phyloP scores from a whole-genome alignment of 1,140 invertebrate species.

The Aphelinus atriplicis region DNA sequence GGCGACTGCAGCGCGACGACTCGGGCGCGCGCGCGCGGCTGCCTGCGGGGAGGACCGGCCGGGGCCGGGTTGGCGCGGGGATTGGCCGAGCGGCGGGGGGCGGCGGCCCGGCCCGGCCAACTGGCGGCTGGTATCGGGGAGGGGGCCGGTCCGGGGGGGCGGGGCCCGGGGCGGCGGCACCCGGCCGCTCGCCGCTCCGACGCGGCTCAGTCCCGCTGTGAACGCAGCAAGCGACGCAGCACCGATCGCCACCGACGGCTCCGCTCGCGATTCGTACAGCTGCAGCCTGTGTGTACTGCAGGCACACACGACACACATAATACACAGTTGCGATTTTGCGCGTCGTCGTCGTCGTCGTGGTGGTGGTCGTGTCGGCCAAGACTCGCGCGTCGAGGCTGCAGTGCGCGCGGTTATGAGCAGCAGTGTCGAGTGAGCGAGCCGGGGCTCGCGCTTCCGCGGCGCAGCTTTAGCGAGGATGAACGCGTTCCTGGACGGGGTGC shows the following conservation, averaged over 20 bases:
- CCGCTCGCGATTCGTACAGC: too few relatives aligned
- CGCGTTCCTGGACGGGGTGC: conserved; percentile 69
- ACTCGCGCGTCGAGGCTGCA: background rate
- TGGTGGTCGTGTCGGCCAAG: background rate
- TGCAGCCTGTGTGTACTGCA: too few relatives aligned
- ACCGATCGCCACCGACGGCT: conserved; percentile 30
- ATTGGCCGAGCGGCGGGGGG: background rate
- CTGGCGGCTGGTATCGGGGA: conserved; percentile 15
- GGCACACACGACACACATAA: too few relatives aligned
- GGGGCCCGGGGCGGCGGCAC: conserved; percentile 39
- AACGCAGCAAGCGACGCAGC: conserved; percentile 60
- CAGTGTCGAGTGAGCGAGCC: conserved; percentile 34
- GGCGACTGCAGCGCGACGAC: background rate
- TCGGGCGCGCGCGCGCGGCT: background rate
- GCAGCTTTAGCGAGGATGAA: conserved; percentile 67
- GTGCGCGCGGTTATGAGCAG: background rate
- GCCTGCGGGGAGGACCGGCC: too few relatives aligned
- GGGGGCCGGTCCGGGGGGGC: conserved; percentile 32
- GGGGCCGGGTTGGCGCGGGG: background rate
- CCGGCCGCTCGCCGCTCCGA: conserved; percentile 24
- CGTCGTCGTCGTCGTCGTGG: background rate
- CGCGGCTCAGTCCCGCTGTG: conserved; percentile 64
- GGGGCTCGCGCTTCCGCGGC: conserved; percentile 26
- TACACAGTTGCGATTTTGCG: too few relatives aligned
- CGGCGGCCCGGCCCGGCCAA: conserved; percentile 47